Base-by-base conservation (phyloP, 2,888 invertebrate genomes). In the Temnothorax unifasciatus region DNA sequence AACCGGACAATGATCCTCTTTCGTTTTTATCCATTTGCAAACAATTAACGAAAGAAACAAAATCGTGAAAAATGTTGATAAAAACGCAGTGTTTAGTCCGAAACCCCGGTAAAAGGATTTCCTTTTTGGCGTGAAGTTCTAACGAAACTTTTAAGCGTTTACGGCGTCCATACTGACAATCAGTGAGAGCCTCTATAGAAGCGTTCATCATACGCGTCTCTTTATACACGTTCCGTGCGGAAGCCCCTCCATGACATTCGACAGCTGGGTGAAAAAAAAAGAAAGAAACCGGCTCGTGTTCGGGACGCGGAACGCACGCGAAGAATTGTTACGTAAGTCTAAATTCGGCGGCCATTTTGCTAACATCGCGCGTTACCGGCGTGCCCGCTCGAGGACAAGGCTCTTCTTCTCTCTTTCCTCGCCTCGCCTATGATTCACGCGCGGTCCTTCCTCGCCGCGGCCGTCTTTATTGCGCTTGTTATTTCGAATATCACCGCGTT, bases 291-390 rank as follows among this genome's bases (percentile, higher is more conserved):
- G 85, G 79, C 82, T 59, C 68, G 71, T 63, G 90, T 92, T 93
- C 90, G 92, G 90, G 89, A 15, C 38, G 44, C 59, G 81, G 29
- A 52, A 75, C 82, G 76, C 76, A 66, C 88, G 83, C 85, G 83
- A 75, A 85, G 84, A 84, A 54, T 59, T 75, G 92, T 94, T 94
- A 92, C 93, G 89, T 93, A 94, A 94, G 89, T 92, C 93, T 93
- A 94, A 94, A 94, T 94, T 93, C 92, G 92, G 91, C 94, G 92
- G 93, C 94, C 94, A 94, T 94, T 94, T 94, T 94, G 93, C 91
- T 90, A 92, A 91, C 92, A 29, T 90, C 90, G 90, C 84, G 85
- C 86, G 41, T 38, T 38, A 73, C 15, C 54, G 21, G 54, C n/a
- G 86, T 86, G 38, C 18, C 11, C 88, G 87, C 71, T 86, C 84